Conservation (phyloP, 1,140 invertebrate species). For the Cylas formicarius region DNA sequence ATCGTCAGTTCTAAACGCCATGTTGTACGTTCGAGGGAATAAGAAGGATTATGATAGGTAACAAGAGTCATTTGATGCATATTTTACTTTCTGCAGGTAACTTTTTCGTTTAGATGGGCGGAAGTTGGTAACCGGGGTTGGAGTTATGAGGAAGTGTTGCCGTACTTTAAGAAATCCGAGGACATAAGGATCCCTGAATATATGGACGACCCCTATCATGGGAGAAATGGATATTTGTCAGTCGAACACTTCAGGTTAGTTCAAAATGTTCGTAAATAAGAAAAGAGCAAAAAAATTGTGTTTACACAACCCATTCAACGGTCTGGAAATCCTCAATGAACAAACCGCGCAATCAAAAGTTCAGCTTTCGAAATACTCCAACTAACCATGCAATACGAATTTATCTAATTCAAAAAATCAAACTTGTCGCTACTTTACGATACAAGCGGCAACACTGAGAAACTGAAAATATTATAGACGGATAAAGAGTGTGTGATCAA, state of each 20-base stretch:
- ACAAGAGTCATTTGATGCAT: conserved; percentile 33
- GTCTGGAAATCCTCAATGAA: too few relatives aligned
- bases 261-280: background rate
- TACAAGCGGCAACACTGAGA: too few relatives aligned
- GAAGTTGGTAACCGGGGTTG: conserved; percentile 64
- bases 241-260: conserved; percentile 56
- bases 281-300: conserved; percentile 9
- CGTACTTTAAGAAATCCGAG: conserved; percentile 73
- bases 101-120: conserved; percentile 56
- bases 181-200: conserved; percentile 58
- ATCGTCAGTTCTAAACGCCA: conserved; percentile 76
- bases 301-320: too few relatives aligned
- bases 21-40: conserved; percentile 91
- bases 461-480: too few relatives aligned
- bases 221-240: conserved; percentile 56
- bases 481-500: too few relatives aligned
- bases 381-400: too few relatives aligned
- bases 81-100: background rate
- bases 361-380: too few relatives aligned
- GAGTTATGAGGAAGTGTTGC: conserved; percentile 69
- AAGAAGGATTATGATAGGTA: conserved; percentile 79
- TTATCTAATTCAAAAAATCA: too few relatives aligned
- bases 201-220: conserved; percentile 58
- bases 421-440: too few relatives aligned
- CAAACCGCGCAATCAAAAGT: too few relatives aligned